Conservation (phyloP, 1,140 invertebrate genomes). For the Bemisia tabaci region DNA sequence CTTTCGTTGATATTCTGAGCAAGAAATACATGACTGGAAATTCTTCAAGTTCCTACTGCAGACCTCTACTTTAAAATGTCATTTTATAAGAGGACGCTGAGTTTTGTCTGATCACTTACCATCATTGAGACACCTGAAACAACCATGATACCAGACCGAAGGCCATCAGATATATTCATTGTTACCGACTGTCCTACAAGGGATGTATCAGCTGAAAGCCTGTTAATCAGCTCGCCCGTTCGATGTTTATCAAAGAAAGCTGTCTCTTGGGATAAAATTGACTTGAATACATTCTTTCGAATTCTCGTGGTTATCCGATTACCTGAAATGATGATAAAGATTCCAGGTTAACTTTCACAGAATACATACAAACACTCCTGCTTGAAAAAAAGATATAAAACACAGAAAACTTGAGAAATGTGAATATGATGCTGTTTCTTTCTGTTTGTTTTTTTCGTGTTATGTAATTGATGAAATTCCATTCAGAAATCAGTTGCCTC, state of each 20-base stretch:
- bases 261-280: conserved; percentile 80
- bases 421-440: background rate
- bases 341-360: too few species aligned
- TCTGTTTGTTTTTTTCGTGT: background rate
- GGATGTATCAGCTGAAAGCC: conserved; percentile 77
- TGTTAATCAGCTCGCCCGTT: conserved; percentile 90
- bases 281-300: conserved; percentile 63
- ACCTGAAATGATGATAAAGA: too few species aligned
- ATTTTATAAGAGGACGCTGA: too few species aligned
- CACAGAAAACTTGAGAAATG: background rate
- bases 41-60: too few species aligned
- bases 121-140: conserved; percentile 81
- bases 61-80: too few species aligned
- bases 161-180: conserved; percentile 85
- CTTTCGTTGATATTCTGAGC: too few species aligned
- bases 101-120: too few species aligned
- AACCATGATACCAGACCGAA: conserved; percentile 73
- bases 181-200: conserved; percentile 85
- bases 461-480: too few species aligned
- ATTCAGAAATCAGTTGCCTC: too few species aligned
- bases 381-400: too few species aligned
- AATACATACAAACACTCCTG: too few species aligned
- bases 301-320: conserved; percentile 74
- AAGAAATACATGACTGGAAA: too few species aligned
- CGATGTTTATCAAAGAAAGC: conserved; percentile 86